Evolutionary conservation across 2,113 vertebrate species (phyloP), one percentile per base, ranked within the genome.

Genomic region (Pterocles gutturalis): DNA sequence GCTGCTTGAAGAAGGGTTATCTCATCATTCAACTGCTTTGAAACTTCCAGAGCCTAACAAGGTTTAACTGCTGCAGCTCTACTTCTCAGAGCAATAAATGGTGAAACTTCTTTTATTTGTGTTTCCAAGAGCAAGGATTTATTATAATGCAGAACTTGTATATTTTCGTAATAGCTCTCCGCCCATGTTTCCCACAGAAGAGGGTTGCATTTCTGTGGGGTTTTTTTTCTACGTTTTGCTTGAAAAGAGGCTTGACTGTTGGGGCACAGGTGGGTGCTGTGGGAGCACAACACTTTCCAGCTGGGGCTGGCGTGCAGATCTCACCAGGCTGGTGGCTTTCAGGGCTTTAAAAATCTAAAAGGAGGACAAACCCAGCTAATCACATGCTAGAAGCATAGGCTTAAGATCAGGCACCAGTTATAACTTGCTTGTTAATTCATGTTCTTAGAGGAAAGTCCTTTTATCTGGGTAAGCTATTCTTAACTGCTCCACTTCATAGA

Each of bases 391-490:
- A 88, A 80, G 13, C 54, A n/a, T 2, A 78, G 48, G 69, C 83
- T 92, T 88, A 75, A 62, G n/a, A 71, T 61, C 34, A 86, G 67
- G 60, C 58, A 85, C 79, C 90, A 73, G 85, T 92, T 87, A 84
- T 38, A 75, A 92, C 92, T 92, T 83, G 88, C 49, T 92, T 93
- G 34, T 89, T 97, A 87, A 89, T 95, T 95, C 80, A 29, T 9
- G 6, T 72, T 95, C 94, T 69, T 83, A 83, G 72, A 95, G 67
- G 29, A 91, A 96, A 84, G 83, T 82, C 22, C 61, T 95, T 96
- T 96, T 95, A 61, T 94, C 86, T 95, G 96, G n/a, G 79, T 87
- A 82, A 92, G 66, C 65, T 90, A 21, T 87, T 79, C 64, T 90
- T 92, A 92, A 92, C 65, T 76, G 69, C 53, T 90, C 72, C 24